Percentiles rank a stretch among this genome's conserved stretches.
Evolutionary conservation across 92 coral and sea anemone species (phyloP).

Genomic region (Scolanthus callimorphus): DNA sequence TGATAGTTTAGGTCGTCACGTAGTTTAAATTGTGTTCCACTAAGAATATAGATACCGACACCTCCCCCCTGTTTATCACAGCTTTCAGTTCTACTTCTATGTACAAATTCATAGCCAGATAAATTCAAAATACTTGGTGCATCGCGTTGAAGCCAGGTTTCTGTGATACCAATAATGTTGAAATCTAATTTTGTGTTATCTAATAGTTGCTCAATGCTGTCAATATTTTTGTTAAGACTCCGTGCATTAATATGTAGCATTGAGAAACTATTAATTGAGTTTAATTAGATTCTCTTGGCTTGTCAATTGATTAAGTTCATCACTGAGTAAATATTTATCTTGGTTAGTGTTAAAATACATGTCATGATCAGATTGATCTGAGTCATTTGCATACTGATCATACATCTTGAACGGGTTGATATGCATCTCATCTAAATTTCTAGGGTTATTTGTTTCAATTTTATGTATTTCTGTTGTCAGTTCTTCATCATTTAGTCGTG

Average conservation of each 20-base stretch:
- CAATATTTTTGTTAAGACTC: not conserved
- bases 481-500: not conserved
- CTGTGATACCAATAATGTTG: not conserved
- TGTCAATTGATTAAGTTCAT: not conserved
- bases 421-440: not conserved
- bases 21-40: not conserved
- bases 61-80: not conserved
- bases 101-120: not conserved
- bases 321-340: not conserved
- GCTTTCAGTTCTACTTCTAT: not conserved
- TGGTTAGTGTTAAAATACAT: not conserved
- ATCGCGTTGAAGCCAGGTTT: not conserved
- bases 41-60: not conserved
- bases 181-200: not conserved
- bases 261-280: not conserved
- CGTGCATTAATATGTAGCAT: not conserved
- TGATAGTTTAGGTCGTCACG: not conserved
- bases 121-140: not conserved
- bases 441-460: not conserved
- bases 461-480: not conserved
- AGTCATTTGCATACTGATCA: not conserved
- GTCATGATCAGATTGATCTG: not conserved
- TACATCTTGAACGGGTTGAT: not conserved
- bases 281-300: not conserved
- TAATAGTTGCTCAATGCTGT: not conserved